A percentile compares a stretch with the other conserved stretches of the same genome.
Conservation (phyloP, 1,140 invertebrate species). For the Contarinia nasturtii region DNA sequence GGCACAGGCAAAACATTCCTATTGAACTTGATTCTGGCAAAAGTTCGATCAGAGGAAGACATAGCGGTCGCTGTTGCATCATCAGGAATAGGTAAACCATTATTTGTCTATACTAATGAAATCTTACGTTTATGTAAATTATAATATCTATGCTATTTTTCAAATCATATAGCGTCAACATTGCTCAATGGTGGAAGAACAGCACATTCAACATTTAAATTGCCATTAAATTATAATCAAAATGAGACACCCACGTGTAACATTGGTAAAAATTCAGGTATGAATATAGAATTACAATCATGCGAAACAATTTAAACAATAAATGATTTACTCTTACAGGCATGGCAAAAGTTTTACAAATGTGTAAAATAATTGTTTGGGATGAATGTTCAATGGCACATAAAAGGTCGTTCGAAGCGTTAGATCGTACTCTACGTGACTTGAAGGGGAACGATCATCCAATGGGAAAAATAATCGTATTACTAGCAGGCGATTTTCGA, state of each 20-base stretch:
- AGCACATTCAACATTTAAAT: conserved; percentile 26
- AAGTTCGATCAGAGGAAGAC: conserved; percentile 11
- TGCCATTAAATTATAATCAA: conserved; percentile 9
- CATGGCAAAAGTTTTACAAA: conserved; percentile 15
- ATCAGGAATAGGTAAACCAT: too few species aligned
- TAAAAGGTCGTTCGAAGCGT: conserved; percentile 17
- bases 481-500: conserved; percentile 28
- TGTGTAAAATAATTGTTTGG: conserved; percentile 12
- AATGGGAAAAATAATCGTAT: conserved; percentile 18
- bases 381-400: conserved; percentile 23
- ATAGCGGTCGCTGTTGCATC: conserved; percentile 27
- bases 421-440: conserved; percentile 22
- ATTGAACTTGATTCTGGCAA: conserved; percentile 19
- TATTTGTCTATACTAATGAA: too few species aligned
- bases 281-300: conserved; percentile 15
- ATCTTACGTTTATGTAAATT: neutral
- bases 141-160: neutral
- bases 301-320: too few species aligned
- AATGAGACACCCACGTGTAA: conserved; percentile 17
- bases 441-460: conserved; percentile 8
- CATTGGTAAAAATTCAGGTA: conserved; percentile 14
- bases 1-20: conserved; percentile 25
- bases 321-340: too few species aligned
- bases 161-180: conserved; percentile 30
- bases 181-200: conserved; percentile 29